Evolutionary conservation across 2,888 invertebrate genomes (phyloP).

Genomic region (Zygothrica quintamaculata): DNA sequence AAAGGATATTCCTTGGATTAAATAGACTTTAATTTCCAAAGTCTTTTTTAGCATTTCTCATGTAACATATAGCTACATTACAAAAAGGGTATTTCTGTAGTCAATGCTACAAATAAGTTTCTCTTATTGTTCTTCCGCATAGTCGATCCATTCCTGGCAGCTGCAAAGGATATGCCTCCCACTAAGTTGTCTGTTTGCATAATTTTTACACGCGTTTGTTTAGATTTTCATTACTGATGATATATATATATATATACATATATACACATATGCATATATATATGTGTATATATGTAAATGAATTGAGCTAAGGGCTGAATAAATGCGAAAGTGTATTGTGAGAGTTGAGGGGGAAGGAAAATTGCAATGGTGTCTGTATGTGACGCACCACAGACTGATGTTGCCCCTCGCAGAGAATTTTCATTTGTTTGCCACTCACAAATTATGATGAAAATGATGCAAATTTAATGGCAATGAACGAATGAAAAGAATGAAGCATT

Average conservation of each 20-base stretch:
- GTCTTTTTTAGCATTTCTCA: too few species aligned
- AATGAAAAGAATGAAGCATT: slow-evolving; percentile 5
- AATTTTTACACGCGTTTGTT: slow-evolving; percentile 47
- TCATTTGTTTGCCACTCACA: slow-evolving; percentile 56
- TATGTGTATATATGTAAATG: too few species aligned
- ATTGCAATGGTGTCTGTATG: neutral
- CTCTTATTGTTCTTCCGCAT: too few species aligned
- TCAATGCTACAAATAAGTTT: too few species aligned
- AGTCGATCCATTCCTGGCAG: neutral
- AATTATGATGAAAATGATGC: slow-evolving; percentile 58
- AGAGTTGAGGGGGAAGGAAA: neutral
- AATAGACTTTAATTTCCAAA: too few species aligned
- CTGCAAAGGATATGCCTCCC: slow-evolving; percentile 26
- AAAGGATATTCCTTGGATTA: too few species aligned
- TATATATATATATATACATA: neutral
- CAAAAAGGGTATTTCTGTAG: too few species aligned
- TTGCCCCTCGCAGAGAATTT: slow-evolving; percentile 34
- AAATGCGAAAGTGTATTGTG: neutral
- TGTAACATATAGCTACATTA: too few species aligned
- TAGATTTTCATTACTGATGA: slow-evolving; percentile 53
- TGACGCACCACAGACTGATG: slow-evolving; percentile 22
- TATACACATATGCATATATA: too few species aligned
- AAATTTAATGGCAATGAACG: slow-evolving; percentile 36
- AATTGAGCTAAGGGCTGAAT: too few species aligned
- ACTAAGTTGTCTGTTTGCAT: slow-evolving; percentile 37